Evolutionary conservation across 2,113 vertebrate species (phyloP), one percentile per base, ranked within the genome.

Genomic region (Tor tambroides): DNA sequence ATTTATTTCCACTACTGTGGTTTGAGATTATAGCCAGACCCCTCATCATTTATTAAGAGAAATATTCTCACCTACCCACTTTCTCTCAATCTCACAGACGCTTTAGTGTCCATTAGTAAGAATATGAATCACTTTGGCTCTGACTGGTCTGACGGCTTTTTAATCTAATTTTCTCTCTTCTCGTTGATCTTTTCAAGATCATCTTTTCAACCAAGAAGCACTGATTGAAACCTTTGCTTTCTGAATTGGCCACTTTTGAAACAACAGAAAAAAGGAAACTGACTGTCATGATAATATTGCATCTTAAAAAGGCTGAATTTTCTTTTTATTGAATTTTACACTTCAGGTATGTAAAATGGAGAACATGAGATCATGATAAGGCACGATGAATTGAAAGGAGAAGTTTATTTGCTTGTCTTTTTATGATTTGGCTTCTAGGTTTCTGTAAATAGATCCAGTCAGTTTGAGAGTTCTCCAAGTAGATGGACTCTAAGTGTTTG

Each of bases 111-210:
- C 77, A 38, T 80, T 59, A 38, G 30, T 35, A 80, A 38, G 51
- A 80, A 80, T 38, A 38, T 59, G 32, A 80, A 15, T 59, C 28
- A 32, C 77, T 80, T 59, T 15, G 51, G 23, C 28, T 28, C 26
- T 51, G 41, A 38, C 77, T 56, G 77, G 12, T 61, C 54, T n/a
- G 30, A 32, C 4, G 2, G 49, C 28, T 56, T 79, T 56, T 10
- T 80, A 35, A 61, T 80, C 23, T 17, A 9, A 63, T 80, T 26
- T 59, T 41, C 56, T 4, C 61, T 35, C 69, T 80, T 61, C 32
- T 15, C 78, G 35, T 80, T 41, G 23, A 38, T 61, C 78, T 61
- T 80, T 41, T 63, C 32, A 80, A 17, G 35, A 80, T 80, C 12
- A 80, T 80, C 56, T 63, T 41, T 41, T 63, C 30, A 80, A 59